These are phyloP conservation scores for Drosophila orena DNA, from an alignment of 1,140 invertebrate genomes.

Conservation along the genomic window DNA sequence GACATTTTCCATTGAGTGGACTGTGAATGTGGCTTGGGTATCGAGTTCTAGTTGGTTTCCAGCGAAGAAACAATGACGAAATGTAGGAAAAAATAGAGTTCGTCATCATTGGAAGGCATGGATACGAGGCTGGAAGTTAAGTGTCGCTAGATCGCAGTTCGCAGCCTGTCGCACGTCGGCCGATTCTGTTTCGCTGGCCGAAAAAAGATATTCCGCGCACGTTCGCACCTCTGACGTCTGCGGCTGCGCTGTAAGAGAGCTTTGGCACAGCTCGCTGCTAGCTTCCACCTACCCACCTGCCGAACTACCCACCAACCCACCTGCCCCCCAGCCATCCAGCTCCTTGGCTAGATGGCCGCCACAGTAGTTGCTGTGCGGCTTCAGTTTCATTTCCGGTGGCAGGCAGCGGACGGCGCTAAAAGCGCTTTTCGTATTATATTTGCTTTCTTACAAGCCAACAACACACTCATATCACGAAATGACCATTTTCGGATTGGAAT, in stretches of 20 bases:
- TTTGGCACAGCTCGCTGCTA: constrained; percentile 7
- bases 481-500: constrained; percentile 48
- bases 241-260: constrained; percentile 64
- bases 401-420: constrained; percentile 60
- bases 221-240: constrained; percentile 69
- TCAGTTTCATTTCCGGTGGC: constrained; percentile 78
- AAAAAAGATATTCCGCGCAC: constrained; percentile 65
- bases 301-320: background rate
- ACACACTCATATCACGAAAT: constrained; percentile 41
- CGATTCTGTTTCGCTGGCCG: constrained; percentile 31
- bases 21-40: constrained; percentile 1
- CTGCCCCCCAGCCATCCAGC: background rate
- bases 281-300: background rate
- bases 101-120: background rate
- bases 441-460: constrained; percentile 43
- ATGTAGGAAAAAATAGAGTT: constrained; percentile 30
- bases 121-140: background rate
- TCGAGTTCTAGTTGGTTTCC: constrained; percentile 31
- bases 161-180: constrained; percentile 61
- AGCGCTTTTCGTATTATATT: constrained; percentile 36
- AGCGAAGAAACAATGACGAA: constrained; percentile 54
- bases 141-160: constrained; percentile 14
- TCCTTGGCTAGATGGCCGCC: constrained; percentile 23
- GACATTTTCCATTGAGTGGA: constrained; percentile 21
- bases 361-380: constrained; percentile 54